phyloP scores from a whole-genome alignment of 2,888 invertebrate genomes.

The Fragum fragum region DNA sequence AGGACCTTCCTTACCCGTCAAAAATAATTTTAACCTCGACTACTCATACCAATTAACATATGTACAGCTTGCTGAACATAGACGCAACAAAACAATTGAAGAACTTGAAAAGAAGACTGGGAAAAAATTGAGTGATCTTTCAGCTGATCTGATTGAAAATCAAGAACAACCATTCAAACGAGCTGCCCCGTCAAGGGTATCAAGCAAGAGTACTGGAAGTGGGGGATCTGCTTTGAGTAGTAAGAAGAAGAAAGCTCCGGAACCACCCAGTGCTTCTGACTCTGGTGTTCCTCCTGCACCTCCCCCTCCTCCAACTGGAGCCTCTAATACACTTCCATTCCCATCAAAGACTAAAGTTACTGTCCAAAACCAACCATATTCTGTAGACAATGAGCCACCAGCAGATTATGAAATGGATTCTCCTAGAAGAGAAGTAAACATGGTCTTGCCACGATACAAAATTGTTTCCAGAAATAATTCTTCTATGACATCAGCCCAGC shows the following conservation, averaged over 20 bases:
- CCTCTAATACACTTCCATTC: slow-evolving; percentile 31
- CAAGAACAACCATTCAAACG: slow-evolving; percentile 69
- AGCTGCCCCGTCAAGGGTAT: slow-evolving; percentile 63
- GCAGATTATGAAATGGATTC: slow-evolving; percentile 77
- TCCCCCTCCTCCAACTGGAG: slow-evolving; percentile 41
- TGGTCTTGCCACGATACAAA: slow-evolving; percentile 51
- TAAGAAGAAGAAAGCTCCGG: slow-evolving; percentile 79
- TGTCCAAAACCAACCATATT: slow-evolving; percentile 48
- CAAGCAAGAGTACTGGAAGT: slow-evolving; percentile 72
- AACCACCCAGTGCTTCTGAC: slow-evolving; percentile 69
- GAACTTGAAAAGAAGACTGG: slow-evolving; percentile 77
- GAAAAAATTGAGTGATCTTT: slow-evolving; percentile 73
- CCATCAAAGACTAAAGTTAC: slow-evolving; percentile 39
- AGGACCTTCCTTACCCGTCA: slow-evolving; percentile 77
- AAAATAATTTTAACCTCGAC: slow-evolving; percentile 79
- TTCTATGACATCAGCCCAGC: slow-evolving; percentile 39
- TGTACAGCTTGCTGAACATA: slow-evolving; percentile 80
- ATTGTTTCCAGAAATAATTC: not conserved
- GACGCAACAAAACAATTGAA: slow-evolving; percentile 75
- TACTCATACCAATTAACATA: slow-evolving; percentile 80
- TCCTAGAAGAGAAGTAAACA: slow-evolving; percentile 48
- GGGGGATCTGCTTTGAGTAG: slow-evolving; percentile 72
- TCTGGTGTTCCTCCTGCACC: slow-evolving; percentile 50
- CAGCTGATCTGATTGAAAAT: slow-evolving; percentile 71
- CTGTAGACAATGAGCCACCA: slow-evolving; percentile 72